Base-by-base conservation (phyloP, 2,888 invertebrate genomes). In the Drosophila suboccidentalis region DNA sequence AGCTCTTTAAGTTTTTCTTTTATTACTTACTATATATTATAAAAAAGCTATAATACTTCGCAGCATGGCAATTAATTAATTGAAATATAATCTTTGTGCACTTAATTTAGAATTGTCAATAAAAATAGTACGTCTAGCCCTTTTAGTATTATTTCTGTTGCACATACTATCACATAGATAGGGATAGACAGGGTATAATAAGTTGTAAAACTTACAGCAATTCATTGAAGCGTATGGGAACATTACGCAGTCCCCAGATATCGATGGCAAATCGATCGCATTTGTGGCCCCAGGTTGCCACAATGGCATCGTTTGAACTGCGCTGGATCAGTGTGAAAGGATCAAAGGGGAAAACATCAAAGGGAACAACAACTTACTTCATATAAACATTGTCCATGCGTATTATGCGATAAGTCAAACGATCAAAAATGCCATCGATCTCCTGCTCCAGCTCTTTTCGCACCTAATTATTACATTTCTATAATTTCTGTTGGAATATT, bases 201-300 rank as follows among this genome's bases (percentile, higher is more conserved):
- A n/a, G 6, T 38, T 36, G 9, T 5, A 3, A 13, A 8, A 80
- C 84, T 82, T 75, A 92, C 92, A 75, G 74, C 38, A 83, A 5
- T 5, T 80, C 71, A 1, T 75, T 41, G 34, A 92, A 86, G 6
- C 83, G 71, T 32, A 92, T 70, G 3, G 92, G 86, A 0, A 92
- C 89, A 75, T 91, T 82, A 15, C 87, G 87, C 11, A 92, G 63
- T 10, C 85, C 78, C 92, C 92, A 92, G 10, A 92, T 72, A 46
- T 92, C 91, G 0, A 92, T 78, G 32, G 70, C 47, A 62, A 89
- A 92, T 9, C 78, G 53, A 3, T 77, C 51, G n/a, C 73, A 79
- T 4, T 34, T 19, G 64, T 82, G 82, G 1, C 62, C 71, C 80
- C 90, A 92, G 13, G 84, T 86, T 3, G 85, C 68, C 1, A 86